Evolutionary conservation across 2,113 vertebrate species (phyloP), one percentile per base, ranked within the genome.

Genomic region (Dicrurus megarhynchus): DNA sequence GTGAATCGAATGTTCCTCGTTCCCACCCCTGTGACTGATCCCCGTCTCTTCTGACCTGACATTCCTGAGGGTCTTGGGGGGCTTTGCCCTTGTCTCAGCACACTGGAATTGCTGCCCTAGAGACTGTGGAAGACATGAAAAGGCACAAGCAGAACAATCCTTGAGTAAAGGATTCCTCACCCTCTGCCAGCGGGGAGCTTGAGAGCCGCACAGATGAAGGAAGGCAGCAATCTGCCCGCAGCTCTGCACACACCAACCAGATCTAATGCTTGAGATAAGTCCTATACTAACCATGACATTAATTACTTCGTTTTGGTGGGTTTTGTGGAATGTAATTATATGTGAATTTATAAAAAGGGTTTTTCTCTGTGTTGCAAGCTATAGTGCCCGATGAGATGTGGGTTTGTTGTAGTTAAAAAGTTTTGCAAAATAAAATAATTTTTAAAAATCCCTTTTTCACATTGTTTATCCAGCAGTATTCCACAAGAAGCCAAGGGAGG

Each of bases 1-100:
- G 19, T 24, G 7, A 39, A 24, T 30, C 0, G 0, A 23, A 35
- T 0, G 1, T 9, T 57, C 37, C 47, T 44, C 2, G 0, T 42
- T 30, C 16, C 16, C 44, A 41, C 16, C 2, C 3, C 33, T 24
- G 15, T 4, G 23, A 26, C 22, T 23, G 64, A 73, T 2, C 13
- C n/a, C 22, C 1, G 0, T 23, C 49, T 67, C 70, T 30, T 26
- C 52, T 8, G 24, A 27, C 22, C 78, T 7, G 32, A 17, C 19
- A 44, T 11, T 55, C 26, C 7, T 0, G 28, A 35, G 44, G 39
- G 17, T 7, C 30, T 15, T 1, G 6, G 9, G 26, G 13, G 20
- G 37, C 44, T 46, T 7, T 39, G 37, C 37, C 7, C 15, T 2
- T 13, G 39, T 23, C 52, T 3, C 4, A 17, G 39, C 12, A 5